Percentiles rank a stretch among this genome's conserved stretches.
Conservation (phyloP, 2,113 vertebrate species). For the Pelecanoides urinatrix region DNA sequence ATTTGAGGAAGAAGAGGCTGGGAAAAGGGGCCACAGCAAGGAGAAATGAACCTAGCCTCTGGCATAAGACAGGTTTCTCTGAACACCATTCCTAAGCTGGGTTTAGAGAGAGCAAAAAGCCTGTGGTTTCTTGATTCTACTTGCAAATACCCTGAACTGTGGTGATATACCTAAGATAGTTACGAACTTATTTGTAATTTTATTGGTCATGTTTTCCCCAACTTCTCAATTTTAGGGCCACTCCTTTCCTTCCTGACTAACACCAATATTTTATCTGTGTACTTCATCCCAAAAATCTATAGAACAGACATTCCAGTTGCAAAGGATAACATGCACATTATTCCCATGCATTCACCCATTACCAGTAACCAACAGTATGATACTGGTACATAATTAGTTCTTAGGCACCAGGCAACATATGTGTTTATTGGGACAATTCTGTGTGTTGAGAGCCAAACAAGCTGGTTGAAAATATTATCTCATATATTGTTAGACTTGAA, state of each 20-base stretch:
- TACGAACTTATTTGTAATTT: not conserved
- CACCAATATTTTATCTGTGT: not conserved
- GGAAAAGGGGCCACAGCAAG: not conserved
- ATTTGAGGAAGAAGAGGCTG: conserved; percentile 40
- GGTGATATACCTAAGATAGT: not conserved
- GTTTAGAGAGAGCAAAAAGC: not conserved
- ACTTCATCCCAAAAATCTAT: not conserved
- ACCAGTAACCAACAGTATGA: not conserved
- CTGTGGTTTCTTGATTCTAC: not conserved
- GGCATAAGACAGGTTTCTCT: not conserved
- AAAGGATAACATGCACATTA: not conserved
- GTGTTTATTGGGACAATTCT: not conserved
- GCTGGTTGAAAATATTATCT: not conserved
- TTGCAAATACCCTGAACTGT: not conserved
- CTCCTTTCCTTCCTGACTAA: not conserved
- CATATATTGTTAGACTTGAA: not conserved
- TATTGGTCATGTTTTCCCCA: not conserved
- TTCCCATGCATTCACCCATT: not conserved
- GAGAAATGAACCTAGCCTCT: not conserved
- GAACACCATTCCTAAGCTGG: not conserved
- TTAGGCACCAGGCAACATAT: not conserved
- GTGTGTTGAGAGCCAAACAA: not conserved
- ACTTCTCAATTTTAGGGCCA: not conserved
- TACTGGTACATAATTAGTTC: too few relatives aligned
- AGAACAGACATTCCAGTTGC: not conserved